Percentiles rank a stretch among this genome's conserved stretches.
These are phyloP conservation scores for Antechinus stuartii DNA, from an alignment of 2,113 vertebrate species.

Conservation along the genomic window DNA sequence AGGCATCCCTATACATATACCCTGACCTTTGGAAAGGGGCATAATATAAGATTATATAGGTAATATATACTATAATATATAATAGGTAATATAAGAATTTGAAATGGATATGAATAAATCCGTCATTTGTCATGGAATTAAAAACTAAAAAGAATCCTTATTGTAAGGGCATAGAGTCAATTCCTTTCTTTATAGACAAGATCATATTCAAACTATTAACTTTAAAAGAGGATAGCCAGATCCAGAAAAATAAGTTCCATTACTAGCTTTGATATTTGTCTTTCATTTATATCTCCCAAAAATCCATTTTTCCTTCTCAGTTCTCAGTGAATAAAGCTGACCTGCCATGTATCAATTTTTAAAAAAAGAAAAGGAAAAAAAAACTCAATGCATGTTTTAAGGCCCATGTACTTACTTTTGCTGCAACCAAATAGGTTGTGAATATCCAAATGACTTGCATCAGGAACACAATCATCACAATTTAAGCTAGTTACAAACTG, in stretches of 20 bases:
- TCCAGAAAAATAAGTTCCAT: not conserved
- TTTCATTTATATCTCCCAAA: not conserved
- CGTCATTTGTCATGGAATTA: not conserved
- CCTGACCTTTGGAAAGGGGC: not conserved
- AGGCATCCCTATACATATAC: not conserved
- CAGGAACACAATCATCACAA: conserved; percentile 89
- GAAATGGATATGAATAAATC: not conserved
- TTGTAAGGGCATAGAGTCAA: not conserved
- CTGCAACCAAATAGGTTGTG: conserved; percentile 92
- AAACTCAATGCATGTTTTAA: not conserved
- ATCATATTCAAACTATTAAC: not conserved
- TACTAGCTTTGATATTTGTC: not conserved
- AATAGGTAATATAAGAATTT: not conserved
- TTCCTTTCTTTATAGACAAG: not conserved
- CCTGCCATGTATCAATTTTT: not conserved
- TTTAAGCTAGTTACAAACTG: conserved; percentile 90
- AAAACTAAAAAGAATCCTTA: not conserved
- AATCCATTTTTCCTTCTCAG: not conserved
- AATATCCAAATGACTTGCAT: conserved; percentile 89
- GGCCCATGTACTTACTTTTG: conserved; percentile 88
- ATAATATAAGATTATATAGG: not conserved
- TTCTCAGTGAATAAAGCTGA: not conserved
- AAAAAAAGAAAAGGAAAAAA: not conserved
- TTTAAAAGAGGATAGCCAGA: not conserved
- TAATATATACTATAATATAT: no score